Percentiles rank a stretch among this genome's conserved stretches.
Conservation (phyloP, 2,797 vertebrate genomes). For the Sylvilagus floridanus region DNA sequence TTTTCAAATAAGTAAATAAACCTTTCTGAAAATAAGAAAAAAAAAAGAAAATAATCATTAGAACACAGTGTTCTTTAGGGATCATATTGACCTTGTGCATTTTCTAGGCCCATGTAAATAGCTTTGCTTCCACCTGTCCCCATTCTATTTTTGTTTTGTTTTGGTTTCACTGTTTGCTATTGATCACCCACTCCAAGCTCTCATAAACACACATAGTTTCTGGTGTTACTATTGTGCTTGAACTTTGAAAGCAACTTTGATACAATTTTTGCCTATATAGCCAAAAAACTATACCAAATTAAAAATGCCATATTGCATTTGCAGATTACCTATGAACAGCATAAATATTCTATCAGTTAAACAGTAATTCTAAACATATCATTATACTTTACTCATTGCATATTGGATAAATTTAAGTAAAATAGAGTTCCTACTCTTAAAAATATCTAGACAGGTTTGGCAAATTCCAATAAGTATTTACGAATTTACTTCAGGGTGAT, state of each 20-base stretch:
- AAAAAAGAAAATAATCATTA: not conserved
- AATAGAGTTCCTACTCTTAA: conserved; percentile 18
- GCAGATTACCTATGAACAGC: not conserved
- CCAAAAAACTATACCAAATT: not conserved
- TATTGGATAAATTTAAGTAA: conserved; percentile 38
- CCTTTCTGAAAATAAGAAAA: too few species aligned
- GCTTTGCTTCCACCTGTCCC: not conserved
- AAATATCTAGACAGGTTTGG: conserved; percentile 13
- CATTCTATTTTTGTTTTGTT: not conserved
- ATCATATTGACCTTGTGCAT: not conserved
- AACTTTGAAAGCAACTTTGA: not conserved
- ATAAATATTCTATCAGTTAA: not conserved
- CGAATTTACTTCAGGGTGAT: not conserved
- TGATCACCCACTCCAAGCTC: not conserved
- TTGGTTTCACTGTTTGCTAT: not conserved
- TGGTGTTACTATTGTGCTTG: not conserved
- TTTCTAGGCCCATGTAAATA: not conserved
- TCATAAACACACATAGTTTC: not conserved
- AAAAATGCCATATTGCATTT: not conserved
- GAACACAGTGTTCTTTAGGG: not conserved
- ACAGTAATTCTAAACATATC: conserved; percentile 34
- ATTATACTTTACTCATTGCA: not conserved
- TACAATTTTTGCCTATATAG: not conserved
- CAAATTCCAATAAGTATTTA: conserved; percentile 21
- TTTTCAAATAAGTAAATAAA: too few species aligned